Conservation (phyloP, 1,140 invertebrate genomes). For the Zaprionus nigranus region DNA sequence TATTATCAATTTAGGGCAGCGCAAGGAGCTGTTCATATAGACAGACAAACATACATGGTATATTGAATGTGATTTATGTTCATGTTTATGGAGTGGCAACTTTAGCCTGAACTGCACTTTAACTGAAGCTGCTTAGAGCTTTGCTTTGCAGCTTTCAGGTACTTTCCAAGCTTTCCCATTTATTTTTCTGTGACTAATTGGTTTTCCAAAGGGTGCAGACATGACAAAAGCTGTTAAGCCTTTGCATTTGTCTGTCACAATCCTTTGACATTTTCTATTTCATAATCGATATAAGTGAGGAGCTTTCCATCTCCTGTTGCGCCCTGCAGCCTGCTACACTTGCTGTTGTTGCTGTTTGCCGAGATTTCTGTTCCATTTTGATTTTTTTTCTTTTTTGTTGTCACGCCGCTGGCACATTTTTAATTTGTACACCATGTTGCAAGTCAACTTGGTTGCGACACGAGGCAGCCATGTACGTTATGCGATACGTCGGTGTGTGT, state of each 20-base stretch:
- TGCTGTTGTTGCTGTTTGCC: not conserved
- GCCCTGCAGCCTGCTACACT: not conserved
- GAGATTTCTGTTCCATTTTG: slow-evolving; percentile 5
- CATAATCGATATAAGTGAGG: slow-evolving; percentile 3
- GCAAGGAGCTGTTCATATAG: too few species aligned
- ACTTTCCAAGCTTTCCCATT: not conserved
- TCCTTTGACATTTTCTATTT: not conserved
- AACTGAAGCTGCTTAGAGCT: not conserved
- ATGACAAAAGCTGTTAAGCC: not conserved
- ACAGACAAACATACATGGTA: too few species aligned
- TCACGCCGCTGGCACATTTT: slow-evolving; percentile 70
- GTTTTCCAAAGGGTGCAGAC: not conserved
- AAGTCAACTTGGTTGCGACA: slow-evolving; percentile 41
- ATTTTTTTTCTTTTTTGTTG: slow-evolving; percentile 38
- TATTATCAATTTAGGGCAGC: too few species aligned
- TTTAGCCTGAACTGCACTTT: too few species aligned
- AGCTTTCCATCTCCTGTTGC: not conserved
- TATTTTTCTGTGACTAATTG: not conserved
- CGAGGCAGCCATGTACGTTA: not conserved
- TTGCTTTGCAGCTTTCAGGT: not conserved
- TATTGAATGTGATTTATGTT: too few species aligned
- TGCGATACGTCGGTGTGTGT: not conserved
- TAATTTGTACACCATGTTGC: slow-evolving; percentile 75
- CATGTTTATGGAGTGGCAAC: too few species aligned
- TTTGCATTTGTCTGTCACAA: not conserved